Evolutionary conservation across 1,140 invertebrate genomes (phyloP).

Genomic region (Drosophila nasuta): DNA sequence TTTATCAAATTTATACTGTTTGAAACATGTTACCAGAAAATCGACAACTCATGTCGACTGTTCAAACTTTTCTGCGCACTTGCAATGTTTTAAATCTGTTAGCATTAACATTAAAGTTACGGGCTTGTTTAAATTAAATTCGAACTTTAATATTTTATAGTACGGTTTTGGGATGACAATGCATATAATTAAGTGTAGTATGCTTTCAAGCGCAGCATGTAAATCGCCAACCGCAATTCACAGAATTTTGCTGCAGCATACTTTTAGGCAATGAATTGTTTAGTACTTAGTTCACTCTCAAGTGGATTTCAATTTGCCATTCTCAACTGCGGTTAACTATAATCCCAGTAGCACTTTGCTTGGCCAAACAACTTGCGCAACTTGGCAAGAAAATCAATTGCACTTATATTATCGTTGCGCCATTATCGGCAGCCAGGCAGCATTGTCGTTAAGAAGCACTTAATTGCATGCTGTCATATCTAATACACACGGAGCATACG

Average conservation of each 20-base stretch:
- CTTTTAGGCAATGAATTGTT: constrained; percentile 1
- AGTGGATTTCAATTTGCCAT: constrained; percentile 12
- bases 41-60: constrained; percentile 12
- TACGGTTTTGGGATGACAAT: background rate
- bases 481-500: constrained; percentile 52
- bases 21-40: constrained; percentile 21
- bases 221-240: background rate
- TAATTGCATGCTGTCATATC: constrained; percentile 80
- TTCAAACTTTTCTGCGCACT: background rate
- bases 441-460: constrained; percentile 75
- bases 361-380: constrained; percentile 52
- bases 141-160: background rate
- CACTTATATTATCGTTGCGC: constrained; percentile 58
- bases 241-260: constrained; percentile 7
- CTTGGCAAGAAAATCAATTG: constrained; percentile 75
- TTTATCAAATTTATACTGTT: constrained; percentile 59
- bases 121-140: background rate
- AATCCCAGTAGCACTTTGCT: constrained; percentile 33
- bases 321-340: constrained; percentile 26
- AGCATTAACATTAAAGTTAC: background rate
- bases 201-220: constrained; percentile 7
- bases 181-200: background rate
- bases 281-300: background rate
- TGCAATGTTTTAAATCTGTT: background rate
- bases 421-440: constrained; percentile 71